phyloP scores from a whole-genome alignment of 2,888 invertebrate species.

The Lithophane ornitopus region DNA sequence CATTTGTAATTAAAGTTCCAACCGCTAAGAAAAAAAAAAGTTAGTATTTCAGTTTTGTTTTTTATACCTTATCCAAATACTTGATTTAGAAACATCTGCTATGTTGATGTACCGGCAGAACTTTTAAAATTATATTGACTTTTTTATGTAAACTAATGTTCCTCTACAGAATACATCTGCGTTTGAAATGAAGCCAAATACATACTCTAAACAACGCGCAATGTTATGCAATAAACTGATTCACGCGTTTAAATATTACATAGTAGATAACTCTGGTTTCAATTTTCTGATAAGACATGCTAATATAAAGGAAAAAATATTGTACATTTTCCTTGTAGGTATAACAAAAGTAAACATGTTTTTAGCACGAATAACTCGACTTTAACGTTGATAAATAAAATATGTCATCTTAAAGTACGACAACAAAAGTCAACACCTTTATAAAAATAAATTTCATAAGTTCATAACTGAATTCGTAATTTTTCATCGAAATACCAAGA shows the following conservation, averaged over 20 bases:
- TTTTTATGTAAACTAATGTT: slow-evolving; percentile 33
- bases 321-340: slow-evolving; percentile 40
- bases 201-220: slow-evolving; percentile 29
- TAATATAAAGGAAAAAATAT: slow-evolving; percentile 46
- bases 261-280: slow-evolving; percentile 33
- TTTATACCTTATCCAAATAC: not conserved
- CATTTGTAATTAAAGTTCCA: not conserved
- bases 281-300: slow-evolving; percentile 55
- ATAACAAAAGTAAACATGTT: slow-evolving; percentile 21
- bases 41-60: not conserved
- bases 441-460: slow-evolving; percentile 46
- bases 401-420: slow-evolving; percentile 23
- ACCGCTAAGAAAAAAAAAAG: not conserved
- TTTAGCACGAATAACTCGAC: slow-evolving; percentile 9
- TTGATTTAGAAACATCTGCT: slow-evolving; percentile 21
- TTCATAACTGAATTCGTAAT: slow-evolving; percentile 46
- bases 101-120: slow-evolving; percentile 2
- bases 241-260: slow-evolving; percentile 46
- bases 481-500: slow-evolving; percentile 61
- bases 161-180: slow-evolving; percentile 25
- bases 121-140: slow-evolving; percentile 23
- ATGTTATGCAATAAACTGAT: slow-evolving; percentile 57
- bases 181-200: slow-evolving; percentile 63
- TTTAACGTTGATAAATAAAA: slow-evolving; percentile 30
- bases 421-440: slow-evolving; percentile 35